phyloP scores from a whole-genome alignment of 2,888 invertebrate species.

The Clanis bilineata region DNA sequence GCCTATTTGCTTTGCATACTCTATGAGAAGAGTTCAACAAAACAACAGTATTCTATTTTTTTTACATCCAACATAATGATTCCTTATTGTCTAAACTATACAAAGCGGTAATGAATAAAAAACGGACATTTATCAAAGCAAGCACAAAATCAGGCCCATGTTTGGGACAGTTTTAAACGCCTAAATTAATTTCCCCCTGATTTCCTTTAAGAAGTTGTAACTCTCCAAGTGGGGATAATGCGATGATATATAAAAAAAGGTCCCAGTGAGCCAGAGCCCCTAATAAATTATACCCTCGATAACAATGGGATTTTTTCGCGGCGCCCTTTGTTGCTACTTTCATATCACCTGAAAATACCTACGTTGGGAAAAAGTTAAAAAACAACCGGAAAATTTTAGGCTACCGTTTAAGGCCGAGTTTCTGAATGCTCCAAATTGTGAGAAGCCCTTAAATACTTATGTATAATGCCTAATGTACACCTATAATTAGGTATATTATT shows the following conservation, averaged over 20 bases:
- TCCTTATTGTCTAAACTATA: slow-evolving; percentile 6
- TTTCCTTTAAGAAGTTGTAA: slow-evolving; percentile 82
- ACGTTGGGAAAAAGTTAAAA: slow-evolving; percentile 10
- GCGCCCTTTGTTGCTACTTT: slow-evolving; percentile 80
- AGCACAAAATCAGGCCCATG: slow-evolving; percentile 69
- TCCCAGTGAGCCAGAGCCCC: slow-evolving; percentile 73
- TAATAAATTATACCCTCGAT: slow-evolving; percentile 83
- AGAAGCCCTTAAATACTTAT: too few relatives aligned
- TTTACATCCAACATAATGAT: neutral
- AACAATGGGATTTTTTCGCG: slow-evolving; percentile 81
- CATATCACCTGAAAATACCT: slow-evolving; percentile 70
- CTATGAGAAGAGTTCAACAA: too few relatives aligned
- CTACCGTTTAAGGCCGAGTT: neutral
- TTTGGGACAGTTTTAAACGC: slow-evolving; percentile 76
- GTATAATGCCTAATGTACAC: too few relatives aligned
- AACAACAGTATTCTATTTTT: too few relatives aligned
- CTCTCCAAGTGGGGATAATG: slow-evolving; percentile 80
- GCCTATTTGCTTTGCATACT: too few relatives aligned
- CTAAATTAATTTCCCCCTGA: slow-evolving; percentile 79
- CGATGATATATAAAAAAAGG: slow-evolving; percentile 83
- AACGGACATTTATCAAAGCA: slow-evolving; percentile 67
- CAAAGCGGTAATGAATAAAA: slow-evolving; percentile 30
- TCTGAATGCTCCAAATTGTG: neutral
- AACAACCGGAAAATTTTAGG: neutral
- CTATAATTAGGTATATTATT: too few relatives aligned